Evolutionary conservation across 2,888 invertebrate species (phyloP).

Genomic region (Temnothorax rugatulus): DNA sequence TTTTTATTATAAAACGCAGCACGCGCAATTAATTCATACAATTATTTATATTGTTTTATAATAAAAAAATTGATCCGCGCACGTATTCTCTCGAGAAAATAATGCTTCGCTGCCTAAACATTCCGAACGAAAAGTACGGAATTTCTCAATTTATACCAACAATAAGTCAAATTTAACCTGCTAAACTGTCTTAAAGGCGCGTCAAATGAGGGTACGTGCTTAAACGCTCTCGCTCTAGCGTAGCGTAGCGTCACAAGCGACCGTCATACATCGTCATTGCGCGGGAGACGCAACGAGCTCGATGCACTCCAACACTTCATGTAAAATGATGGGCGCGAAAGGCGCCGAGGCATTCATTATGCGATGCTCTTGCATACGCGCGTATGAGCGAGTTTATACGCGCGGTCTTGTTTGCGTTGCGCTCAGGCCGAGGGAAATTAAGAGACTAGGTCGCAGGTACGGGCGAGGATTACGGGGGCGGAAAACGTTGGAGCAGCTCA

Average conservation of each 20-base stretch:
- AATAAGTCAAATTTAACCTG: background rate
- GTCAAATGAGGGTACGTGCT: constrained; percentile 22
- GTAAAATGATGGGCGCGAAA: constrained; percentile 49
- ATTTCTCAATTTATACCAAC: background rate
- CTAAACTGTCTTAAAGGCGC: constrained; percentile 15
- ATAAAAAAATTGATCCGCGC: background rate
- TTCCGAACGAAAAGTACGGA: background rate
- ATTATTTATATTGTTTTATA: background rate
- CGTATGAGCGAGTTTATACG: constrained; percentile 52
- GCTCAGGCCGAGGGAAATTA: constrained; percentile 56
- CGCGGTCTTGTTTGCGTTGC: constrained; percentile 47
- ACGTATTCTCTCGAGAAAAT: background rate
- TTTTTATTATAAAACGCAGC: background rate
- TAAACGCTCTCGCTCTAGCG: constrained; percentile 17
- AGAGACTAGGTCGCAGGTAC: constrained; percentile 50
- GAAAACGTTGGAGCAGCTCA: constrained; percentile 1
- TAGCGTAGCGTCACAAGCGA: constrained; percentile 26
- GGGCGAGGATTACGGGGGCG: constrained; percentile 35
- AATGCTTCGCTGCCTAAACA: background rate
- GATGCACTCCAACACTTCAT: constrained; percentile 49
- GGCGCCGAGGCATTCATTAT: constrained; percentile 60
- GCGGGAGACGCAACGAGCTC: constrained; percentile 43
- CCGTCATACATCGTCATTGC: constrained; percentile 39
- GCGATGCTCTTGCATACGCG: constrained; percentile 51
- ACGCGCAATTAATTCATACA: background rate